phyloP scores from a whole-genome alignment of 2,888 invertebrate species.

The Meiosimyza platycephala region DNA sequence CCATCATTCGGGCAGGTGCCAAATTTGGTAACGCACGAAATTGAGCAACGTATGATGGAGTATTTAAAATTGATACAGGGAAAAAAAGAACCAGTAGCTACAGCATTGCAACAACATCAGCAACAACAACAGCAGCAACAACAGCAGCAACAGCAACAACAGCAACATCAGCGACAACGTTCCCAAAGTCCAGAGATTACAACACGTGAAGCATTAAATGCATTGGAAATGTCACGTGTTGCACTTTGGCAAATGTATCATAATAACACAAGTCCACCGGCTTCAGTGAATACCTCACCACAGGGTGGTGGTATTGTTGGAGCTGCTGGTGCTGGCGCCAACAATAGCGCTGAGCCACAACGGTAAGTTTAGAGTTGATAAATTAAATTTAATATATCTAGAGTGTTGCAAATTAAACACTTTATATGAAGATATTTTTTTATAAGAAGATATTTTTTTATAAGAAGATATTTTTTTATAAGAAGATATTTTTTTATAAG shows the following conservation, averaged over 20 bases:
- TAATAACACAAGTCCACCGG: conserved; percentile 72
- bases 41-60: conserved; percentile 83
- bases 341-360: conserved; percentile 66
- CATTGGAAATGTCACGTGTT: conserved; percentile 81
- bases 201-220: conserved; percentile 70
- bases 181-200: conserved; percentile 68
- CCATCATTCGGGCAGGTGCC: conserved; percentile 71
- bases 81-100: conserved; percentile 62
- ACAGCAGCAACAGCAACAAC: conserved; percentile 45
- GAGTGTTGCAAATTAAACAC: neutral
- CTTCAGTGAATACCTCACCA: conserved; percentile 67
- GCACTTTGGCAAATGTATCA: conserved; percentile 87
- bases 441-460: too few species aligned
- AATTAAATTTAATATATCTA: neutral
- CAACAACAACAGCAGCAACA: conserved; percentile 43
- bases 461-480: too few species aligned
- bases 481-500: too few species aligned
- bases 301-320: conserved; percentile 47
- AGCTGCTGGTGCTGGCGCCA: conserved; percentile 26
- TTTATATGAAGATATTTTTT: too few species aligned
- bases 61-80: conserved; percentile 79
- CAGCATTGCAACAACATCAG: conserved; percentile 40
- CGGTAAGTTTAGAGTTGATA: conserved; percentile 56
- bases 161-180: conserved; percentile 51
- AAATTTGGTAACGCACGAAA: conserved; percentile 75